Evolutionary conservation across 1,140 invertebrate species (phyloP).

Genomic region (Philaenus spumarius): DNA sequence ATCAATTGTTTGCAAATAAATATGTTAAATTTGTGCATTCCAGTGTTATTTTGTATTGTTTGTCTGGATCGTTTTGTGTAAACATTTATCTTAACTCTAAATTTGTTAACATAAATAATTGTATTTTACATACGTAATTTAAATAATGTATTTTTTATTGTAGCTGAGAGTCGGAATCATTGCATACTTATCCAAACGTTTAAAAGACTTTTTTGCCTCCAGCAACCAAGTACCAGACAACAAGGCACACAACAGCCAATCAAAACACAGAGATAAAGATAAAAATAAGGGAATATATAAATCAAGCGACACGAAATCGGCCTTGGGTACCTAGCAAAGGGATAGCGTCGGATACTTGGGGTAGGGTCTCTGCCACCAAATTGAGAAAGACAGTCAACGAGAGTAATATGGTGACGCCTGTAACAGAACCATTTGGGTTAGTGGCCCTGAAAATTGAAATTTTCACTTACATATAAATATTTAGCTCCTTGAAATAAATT

Average conservation of each 20-base stretch:
- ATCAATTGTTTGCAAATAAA: too few relatives aligned
- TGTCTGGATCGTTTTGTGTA: too few relatives aligned
- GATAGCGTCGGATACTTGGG: constrained; percentile 83
- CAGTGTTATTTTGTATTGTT: too few relatives aligned
- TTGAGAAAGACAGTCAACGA: constrained; percentile 98
- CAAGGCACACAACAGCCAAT: constrained; percentile 25
- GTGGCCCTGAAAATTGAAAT: background rate
- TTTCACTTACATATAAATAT: too few relatives aligned
- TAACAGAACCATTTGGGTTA: constrained; percentile 23
- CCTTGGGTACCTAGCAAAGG: constrained; percentile 47
- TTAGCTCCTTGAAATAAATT: too few relatives aligned
- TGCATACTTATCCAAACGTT: background rate
- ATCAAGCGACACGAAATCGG: constrained; percentile 16
- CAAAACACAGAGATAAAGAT: constrained; percentile 24
- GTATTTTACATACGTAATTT: background rate
- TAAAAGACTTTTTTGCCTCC: constrained; percentile 14
- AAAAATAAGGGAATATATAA: constrained; percentile 15
- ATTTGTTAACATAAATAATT: background rate
- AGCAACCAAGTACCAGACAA: constrained; percentile 25
- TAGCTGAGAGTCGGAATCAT: background rate
- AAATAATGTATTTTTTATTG: background rate
- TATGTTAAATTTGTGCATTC: too few relatives aligned
- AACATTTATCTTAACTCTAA: background rate
- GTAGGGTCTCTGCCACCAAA: constrained; percentile 88
- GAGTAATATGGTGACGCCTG: constrained; percentile 97